Evolutionary conservation across 2,797 vertebrate genomes (phyloP).

Genomic region (Paratrypauchen microcephalus): DNA sequence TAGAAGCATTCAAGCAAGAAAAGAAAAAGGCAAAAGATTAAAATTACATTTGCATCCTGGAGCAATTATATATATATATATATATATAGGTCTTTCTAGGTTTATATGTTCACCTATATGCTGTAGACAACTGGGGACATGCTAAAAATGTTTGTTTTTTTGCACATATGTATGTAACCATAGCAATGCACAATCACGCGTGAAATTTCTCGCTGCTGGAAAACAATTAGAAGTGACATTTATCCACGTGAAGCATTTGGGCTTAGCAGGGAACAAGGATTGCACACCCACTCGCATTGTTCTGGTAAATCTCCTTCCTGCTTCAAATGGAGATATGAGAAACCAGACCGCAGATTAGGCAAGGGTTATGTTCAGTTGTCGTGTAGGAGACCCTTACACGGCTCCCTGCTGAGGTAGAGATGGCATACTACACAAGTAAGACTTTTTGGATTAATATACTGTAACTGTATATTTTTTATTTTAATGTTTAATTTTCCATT

Average conservation of each 20-base stretch:
- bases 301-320: conserved; percentile 33
- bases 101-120: conserved; percentile 50
- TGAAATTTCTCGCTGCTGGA: conserved; percentile 30
- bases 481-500: neutral
- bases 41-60: conserved; percentile 48
- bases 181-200: conserved; percentile 54
- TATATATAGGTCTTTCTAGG: conserved; percentile 42
- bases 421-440: neutral
- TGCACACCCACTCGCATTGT: conserved; percentile 46
- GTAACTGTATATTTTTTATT: neutral
- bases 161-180: conserved; percentile 50
- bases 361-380: conserved; percentile 45
- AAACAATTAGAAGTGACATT: conserved; percentile 66
- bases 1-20: conserved; percentile 32
- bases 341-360: conserved; percentile 36
- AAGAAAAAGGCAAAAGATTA: conserved; percentile 57
- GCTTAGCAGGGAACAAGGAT: conserved; percentile 30
- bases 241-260: conserved; percentile 55
- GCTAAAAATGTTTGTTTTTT: conserved; percentile 29
- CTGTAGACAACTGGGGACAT: conserved; percentile 32
- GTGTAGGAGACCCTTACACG: conserved; percentile 14
- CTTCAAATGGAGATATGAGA: conserved; percentile 23
- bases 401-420: neutral
- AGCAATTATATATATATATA: conserved; percentile 50
- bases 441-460: neutral